phyloP scores from a whole-genome alignment of 2,888 invertebrate species.

The Autographa pulchrina region DNA sequence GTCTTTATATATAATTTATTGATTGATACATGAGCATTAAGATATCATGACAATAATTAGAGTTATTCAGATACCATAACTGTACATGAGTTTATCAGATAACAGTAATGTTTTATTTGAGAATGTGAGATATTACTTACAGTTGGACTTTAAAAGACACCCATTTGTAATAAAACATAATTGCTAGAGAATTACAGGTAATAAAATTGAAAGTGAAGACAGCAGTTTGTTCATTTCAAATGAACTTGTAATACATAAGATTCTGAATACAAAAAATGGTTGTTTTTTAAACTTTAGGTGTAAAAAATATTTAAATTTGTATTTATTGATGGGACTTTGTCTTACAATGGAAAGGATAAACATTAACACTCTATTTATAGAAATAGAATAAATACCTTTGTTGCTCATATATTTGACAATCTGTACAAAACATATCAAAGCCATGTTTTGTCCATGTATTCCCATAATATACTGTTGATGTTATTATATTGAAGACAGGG shows the following conservation, averaged over 20 bases:
- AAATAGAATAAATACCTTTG: conserved; percentile 75
- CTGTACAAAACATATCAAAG: conserved; percentile 91
- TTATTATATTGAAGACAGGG: conserved; percentile 93
- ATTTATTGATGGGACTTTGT: background rate
- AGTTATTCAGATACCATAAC: background rate
- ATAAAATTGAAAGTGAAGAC: background rate
- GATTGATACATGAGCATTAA: conserved; percentile 1
- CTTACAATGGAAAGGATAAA: background rate
- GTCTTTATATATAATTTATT: background rate
- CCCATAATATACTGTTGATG: conserved; percentile 92
- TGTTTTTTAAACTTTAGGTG: background rate
- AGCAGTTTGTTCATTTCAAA: background rate
- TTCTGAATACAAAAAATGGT: no score
- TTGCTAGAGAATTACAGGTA: background rate
- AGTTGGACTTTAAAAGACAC: background rate
- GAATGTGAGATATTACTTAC: background rate
- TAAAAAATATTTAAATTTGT: background rate
- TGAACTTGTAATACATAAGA: background rate
- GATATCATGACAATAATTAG: background rate
- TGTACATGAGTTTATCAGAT: conserved; percentile 2
- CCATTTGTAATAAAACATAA: background rate
- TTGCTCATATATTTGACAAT: conserved; percentile 89
- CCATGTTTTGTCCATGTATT: conserved; percentile 92
- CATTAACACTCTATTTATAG: conserved; percentile 9
- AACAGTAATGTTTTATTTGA: conserved; percentile 1